Evolutionary conservation across 2,113 vertebrate species (phyloP).

Genomic region (Picathartes gymnocephalus): DNA sequence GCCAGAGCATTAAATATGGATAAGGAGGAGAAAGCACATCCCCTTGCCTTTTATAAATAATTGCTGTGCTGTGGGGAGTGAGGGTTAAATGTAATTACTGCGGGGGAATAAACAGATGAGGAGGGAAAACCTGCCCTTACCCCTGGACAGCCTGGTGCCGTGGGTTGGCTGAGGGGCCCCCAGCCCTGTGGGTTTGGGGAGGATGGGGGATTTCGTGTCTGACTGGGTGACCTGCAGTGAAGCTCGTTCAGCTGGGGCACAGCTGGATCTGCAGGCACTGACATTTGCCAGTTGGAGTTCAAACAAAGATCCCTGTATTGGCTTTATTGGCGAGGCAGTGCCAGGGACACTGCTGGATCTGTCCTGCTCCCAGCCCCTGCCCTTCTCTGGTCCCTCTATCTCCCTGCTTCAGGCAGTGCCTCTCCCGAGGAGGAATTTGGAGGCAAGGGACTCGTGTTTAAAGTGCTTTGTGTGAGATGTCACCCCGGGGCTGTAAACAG

Average conservation of each 20-base stretch:
- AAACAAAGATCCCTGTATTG: slow-evolving; percentile 26
- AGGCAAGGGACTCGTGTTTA: neutral
- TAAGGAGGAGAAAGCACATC: neutral
- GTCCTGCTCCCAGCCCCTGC: neutral
- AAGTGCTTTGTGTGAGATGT: neutral
- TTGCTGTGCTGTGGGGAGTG: neutral
- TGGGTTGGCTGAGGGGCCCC: neutral
- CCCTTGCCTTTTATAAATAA: neutral
- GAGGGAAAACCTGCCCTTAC: neutral
- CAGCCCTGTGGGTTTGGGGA: neutral
- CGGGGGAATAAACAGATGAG: neutral
- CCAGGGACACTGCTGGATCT: neutral
- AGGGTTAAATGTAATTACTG: neutral
- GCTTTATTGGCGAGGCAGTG: neutral
- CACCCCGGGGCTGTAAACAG: neutral
- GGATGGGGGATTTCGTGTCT: neutral
- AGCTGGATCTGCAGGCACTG: neutral
- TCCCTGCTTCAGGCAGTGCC: neutral
- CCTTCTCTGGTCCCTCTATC: neutral
- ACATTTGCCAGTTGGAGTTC: neutral
- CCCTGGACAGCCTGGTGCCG: fast-evolving
- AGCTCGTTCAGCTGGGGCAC: neutral
- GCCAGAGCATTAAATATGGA: neutral
- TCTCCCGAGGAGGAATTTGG: neutral
- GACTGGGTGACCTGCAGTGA: neutral